These are phyloP conservation scores for Drosophila repleta DNA, from an alignment of 1,140 invertebrate species.

Conservation along the genomic window DNA sequence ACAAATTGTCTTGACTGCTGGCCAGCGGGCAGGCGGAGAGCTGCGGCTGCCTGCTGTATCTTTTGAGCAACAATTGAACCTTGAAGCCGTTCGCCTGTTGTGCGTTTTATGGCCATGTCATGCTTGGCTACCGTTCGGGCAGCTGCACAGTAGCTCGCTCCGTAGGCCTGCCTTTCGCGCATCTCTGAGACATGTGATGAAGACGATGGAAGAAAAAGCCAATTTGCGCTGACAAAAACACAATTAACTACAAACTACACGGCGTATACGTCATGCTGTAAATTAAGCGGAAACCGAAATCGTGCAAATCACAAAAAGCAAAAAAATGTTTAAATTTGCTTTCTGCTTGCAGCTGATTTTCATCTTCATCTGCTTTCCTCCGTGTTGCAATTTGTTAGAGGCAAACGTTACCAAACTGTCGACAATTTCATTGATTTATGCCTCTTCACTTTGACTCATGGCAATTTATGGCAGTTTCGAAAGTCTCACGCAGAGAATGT, in stretches of 20 bases:
- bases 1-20: constrained; percentile 67
- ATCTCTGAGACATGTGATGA: constrained; percentile 33
- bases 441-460: constrained; percentile 31
- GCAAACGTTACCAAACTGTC: constrained; percentile 67
- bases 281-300: constrained; percentile 68
- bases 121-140: constrained; percentile 51
- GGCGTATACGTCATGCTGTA: constrained; percentile 44
- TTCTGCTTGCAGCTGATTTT: constrained; percentile 31
- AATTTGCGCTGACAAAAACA: constrained; percentile 73
- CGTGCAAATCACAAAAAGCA: constrained; percentile 59
- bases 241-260: constrained; percentile 68
- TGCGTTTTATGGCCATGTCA: constrained; percentile 56
- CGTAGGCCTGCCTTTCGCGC: constrained; percentile 23
- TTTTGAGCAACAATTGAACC: constrained; percentile 74
- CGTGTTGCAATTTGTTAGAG: constrained; percentile 16
- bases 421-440: constrained; percentile 77
- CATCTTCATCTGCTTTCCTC: constrained; percentile 1
- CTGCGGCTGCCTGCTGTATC: constrained; percentile 32
- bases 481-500: constrained; percentile 19
- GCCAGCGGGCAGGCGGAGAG: constrained; percentile 1
- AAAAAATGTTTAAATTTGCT: constrained; percentile 40
- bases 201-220: constrained; percentile 29
- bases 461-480: constrained; percentile 44
- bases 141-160: constrained; percentile 35
- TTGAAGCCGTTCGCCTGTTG: constrained; percentile 53